Percentiles rank a stretch among this genome's conserved stretches.
These are phyloP conservation scores for Megalurothrips usitatus DNA, from an alignment of 2,888 invertebrate genomes.

Conservation along the genomic window DNA sequence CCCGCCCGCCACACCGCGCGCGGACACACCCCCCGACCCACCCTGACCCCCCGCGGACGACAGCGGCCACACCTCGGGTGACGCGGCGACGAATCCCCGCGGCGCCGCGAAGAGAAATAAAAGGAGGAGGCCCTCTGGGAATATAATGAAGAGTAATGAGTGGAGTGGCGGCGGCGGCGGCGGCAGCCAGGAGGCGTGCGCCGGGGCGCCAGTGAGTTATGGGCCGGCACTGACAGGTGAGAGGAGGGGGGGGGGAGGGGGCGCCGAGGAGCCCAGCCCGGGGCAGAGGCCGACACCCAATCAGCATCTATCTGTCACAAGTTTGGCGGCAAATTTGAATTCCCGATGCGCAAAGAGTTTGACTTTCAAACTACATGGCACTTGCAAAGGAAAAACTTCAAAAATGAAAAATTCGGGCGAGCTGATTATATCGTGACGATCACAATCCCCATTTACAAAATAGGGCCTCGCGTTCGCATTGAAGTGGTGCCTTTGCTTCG, in stretches of 20 bases:
- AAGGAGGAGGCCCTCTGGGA: background rate
- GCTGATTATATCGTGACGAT: too few relatives aligned
- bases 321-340: too few relatives aligned
- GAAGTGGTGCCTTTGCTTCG: too few relatives aligned
- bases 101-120: background rate
- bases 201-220: background rate
- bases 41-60: background rate
- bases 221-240: background rate
- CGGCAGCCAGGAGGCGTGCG: background rate
- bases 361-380: too few relatives aligned
- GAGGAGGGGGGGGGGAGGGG: background rate
- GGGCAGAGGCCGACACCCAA: too few relatives aligned
- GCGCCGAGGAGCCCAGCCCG: background rate
- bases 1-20: background rate
- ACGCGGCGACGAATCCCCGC: background rate
- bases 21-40: background rate
- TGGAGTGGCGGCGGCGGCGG: background rate
- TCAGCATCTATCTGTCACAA: too few relatives aligned
- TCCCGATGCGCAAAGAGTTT: too few relatives aligned
- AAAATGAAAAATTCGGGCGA: too few relatives aligned
- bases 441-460: too few relatives aligned
- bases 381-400: too few relatives aligned
- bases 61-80: background rate
- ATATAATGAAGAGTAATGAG: slow-evolving; percentile 21
- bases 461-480: too few relatives aligned